Base-by-base conservation (phyloP, 2,113 vertebrate genomes). In the Bagarius yarrelli region DNA sequence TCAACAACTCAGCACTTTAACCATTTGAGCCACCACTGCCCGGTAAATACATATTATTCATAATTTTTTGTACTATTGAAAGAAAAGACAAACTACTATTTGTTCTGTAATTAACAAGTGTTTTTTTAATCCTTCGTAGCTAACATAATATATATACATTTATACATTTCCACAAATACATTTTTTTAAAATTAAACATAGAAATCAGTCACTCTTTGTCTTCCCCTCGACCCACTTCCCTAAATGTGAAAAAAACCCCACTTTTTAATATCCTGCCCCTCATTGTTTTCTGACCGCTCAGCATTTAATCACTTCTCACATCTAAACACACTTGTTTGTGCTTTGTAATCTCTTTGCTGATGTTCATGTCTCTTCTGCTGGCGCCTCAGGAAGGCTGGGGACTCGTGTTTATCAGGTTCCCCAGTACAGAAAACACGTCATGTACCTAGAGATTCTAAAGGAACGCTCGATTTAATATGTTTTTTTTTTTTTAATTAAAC, bases 251-350 rank as follows among this genome's bases (percentile, higher is more conserved):
- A 8, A 25, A 50, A 40, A 40, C 36, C 3, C 3, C 36, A 3
- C 6, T 40, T 40, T 6, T 40, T 27, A 25, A 27, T 52, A 52
- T 25, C 15, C n/a, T 52, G 40, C 5, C 67, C 21, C 40, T 15
- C n/a, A 2, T 40, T n/a, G 8, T 50, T n/a, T 0, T 6, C n/a
- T 52, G 69, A n/a, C 69, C 1, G 8, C 27, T 30, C 25, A 9
- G 8, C 27, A 19, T 53, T 25, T 52, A 53, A 73, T 73, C 44
- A 55, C 27, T 32, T 19, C 32, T 21, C 16, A 55, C 18, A 73
- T 73, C 50, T 55, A 73, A 52, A 72, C 70, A 73, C 21, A 73
- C 25, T 32, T 53, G 44, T 71, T 52, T 71, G 25, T 71, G 69
- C 40, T 27, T 27, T 52, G 14, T 50, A 52, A 71, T 71, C 44